Evolutionary conservation across 1,140 invertebrate species (phyloP).

Genomic region (Diprion similis): DNA sequence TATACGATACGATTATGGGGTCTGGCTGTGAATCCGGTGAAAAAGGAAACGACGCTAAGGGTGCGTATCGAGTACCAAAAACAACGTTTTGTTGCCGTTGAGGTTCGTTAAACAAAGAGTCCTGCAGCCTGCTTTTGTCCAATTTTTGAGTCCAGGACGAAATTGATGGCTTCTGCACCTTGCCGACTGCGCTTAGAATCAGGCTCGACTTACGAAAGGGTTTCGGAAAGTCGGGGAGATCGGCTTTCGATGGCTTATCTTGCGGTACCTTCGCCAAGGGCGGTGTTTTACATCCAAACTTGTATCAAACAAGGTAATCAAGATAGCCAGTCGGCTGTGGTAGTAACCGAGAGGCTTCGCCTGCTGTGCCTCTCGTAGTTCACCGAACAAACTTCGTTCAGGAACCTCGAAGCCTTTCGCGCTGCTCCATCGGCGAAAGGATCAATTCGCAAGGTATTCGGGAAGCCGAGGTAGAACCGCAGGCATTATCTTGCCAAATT

Average conservation of each 20-base stretch:
- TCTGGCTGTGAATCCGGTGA: no score
- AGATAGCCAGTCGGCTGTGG: background rate
- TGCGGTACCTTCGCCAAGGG: background rate
- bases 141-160: no score
- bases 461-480: background rate
- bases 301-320: constrained; percentile 8
- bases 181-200: no score
- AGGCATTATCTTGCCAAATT: background rate
- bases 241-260: background rate
- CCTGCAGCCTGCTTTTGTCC: no score
- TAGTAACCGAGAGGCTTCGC: background rate
- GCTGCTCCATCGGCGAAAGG: background rate
- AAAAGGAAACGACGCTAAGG: no score
- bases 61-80: no score
- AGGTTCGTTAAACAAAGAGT: no score
- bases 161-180: no score
- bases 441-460: background rate
- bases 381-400: background rate
- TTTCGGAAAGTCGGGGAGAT: background rate
- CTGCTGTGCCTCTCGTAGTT: background rate
- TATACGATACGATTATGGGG: no score
- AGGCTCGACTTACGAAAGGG: background rate
- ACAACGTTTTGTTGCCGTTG: no score
- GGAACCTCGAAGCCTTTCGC: background rate
- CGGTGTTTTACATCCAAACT: background rate